Conservation (phyloP, 2,888 invertebrate genomes). For the Drosophila parthenogenetica region DNA sequence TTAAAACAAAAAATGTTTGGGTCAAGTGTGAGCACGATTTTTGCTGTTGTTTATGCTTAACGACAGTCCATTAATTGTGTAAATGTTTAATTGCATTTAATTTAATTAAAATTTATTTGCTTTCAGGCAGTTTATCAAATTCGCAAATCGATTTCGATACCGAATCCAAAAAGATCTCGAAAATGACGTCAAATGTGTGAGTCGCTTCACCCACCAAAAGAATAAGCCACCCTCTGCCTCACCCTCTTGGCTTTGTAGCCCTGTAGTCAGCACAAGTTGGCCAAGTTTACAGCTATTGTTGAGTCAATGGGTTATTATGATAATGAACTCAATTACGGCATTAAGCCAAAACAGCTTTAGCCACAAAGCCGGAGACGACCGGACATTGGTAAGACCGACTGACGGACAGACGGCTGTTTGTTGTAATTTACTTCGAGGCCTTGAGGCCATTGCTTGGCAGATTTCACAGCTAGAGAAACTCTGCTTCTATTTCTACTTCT, state of each 20-base stretch:
- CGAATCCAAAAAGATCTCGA: not conserved
- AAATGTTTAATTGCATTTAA: conserved; percentile 65
- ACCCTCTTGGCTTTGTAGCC: too few species aligned
- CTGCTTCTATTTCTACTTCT: conserved; percentile 21
- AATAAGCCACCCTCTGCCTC: not conserved
- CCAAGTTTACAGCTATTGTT: conserved; percentile 56
- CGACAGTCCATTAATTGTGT: conserved; percentile 65
- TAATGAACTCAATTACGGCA: conserved; percentile 80
- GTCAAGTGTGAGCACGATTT: conserved; percentile 68
- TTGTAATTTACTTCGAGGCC: conserved; percentile 60
- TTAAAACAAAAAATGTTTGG: conserved; percentile 51
- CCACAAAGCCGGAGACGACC: conserved; percentile 47
- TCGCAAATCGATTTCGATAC: conserved; percentile 26
- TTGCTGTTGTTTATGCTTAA: conserved; percentile 42
- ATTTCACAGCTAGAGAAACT: conserved; percentile 76
- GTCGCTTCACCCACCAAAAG: conserved; percentile 26
- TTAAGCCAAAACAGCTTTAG: conserved; percentile 35
- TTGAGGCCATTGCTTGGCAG: conserved; percentile 61
- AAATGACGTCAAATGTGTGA: conserved; percentile 21
- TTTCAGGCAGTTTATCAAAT: conserved; percentile 21
- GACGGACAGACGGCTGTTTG: conserved; percentile 24
- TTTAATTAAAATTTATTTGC: conserved; percentile 53
- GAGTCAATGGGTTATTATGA: conserved; percentile 80
- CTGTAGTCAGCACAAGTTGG: not conserved
- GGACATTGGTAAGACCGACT: conserved; percentile 3